Evolutionary conservation across 2,113 vertebrate species (phyloP).

Genomic region (Bombycilla garrulus): DNA sequence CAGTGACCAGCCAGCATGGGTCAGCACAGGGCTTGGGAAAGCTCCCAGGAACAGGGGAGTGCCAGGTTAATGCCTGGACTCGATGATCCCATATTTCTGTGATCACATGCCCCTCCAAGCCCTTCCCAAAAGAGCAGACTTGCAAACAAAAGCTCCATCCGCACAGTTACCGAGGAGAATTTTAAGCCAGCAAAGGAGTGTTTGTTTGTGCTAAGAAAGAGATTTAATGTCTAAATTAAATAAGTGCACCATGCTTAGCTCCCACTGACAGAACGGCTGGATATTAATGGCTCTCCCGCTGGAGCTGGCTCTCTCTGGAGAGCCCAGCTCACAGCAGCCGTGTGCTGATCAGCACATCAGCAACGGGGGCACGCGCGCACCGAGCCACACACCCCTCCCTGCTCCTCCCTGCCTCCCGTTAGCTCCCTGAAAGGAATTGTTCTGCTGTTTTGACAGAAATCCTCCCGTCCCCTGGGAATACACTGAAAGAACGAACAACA

Average conservation of each 20-base stretch:
- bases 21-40: background rate
- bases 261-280: background rate
- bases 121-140: background rate
- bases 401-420: background rate
- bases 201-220: background rate
- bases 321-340: background rate
- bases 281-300: background rate
- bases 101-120: background rate
- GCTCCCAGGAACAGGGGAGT: background rate
- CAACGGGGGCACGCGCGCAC: background rate
- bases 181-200: background rate
- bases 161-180: background rate
- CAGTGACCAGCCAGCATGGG: accelerated
- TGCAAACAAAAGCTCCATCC: background rate
- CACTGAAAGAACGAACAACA: background rate
- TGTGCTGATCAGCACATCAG: background rate
- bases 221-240: constrained; percentile 19
- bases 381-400: accelerated
- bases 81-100: accelerated
- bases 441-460: background rate
- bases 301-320: background rate
- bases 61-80: accelerated
- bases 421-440: background rate
- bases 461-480: background rate
- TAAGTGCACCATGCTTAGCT: background rate